Percentiles rank a stretch among this genome's conserved stretches.
phyloP scores from a whole-genome alignment of 2,113 vertebrate species.

The Pachycephala philippinensis region DNA sequence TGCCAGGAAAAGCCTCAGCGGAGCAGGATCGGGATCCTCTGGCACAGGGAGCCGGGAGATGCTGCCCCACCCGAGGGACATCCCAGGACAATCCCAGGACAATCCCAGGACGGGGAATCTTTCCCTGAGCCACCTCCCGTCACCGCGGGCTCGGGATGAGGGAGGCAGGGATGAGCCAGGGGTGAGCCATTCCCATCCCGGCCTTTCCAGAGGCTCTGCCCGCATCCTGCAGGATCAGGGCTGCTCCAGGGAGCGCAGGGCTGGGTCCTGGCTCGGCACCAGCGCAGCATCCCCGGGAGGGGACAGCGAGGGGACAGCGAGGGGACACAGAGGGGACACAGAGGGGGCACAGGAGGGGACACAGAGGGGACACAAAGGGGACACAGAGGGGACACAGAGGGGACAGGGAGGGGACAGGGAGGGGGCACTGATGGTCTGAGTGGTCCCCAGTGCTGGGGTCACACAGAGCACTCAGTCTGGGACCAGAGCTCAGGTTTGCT shows the following conservation, averaged over 20 bases:
- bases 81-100: neutral
- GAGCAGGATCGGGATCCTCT: neutral
- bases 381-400: too few species aligned
- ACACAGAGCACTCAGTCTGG: neutral
- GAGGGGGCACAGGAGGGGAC: neutral
- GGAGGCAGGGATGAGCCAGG: neutral
- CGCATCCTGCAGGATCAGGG: neutral
- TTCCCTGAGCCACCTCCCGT: neutral
- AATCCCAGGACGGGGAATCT: neutral
- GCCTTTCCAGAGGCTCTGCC: neutral
- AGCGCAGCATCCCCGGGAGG: neutral
- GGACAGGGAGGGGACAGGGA: neutral
- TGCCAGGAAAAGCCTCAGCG: neutral
- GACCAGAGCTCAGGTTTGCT: neutral
- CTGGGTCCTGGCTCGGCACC: neutral
- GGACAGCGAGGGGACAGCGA: accelerated
- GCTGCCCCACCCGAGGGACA: neutral
- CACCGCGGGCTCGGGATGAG: neutral
- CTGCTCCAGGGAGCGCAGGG: neutral
- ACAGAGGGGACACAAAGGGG: too few species aligned
- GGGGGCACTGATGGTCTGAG: neutral
- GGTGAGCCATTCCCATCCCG: neutral
- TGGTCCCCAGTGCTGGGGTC: neutral
- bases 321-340: too few species aligned
- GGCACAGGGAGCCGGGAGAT: neutral